Evolutionary conservation across 2,888 invertebrate species (phyloP).

Genomic region (Rhingia rostrata): DNA sequence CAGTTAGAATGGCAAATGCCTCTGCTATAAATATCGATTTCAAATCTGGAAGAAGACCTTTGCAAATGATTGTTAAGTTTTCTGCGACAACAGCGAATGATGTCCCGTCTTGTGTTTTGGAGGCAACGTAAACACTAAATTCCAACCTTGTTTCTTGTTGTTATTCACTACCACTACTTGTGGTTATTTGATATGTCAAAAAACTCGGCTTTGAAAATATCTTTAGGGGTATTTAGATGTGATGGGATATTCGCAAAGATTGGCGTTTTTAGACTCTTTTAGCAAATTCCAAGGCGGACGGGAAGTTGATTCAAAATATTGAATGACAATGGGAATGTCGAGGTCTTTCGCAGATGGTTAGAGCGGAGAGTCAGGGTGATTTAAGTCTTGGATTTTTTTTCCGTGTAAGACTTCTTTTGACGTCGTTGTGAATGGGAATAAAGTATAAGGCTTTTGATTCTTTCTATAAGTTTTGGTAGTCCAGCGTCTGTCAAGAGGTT

Average conservation of each 20-base stretch:
- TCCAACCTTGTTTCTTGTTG: too few species aligned
- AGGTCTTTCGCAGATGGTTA: not conserved
- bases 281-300: too few species aligned
- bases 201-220: conserved; percentile 17
- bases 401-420: too few species aligned
- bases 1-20: conserved; percentile 49
- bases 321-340: conserved; percentile 7
- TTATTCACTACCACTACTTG: not conserved
- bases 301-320: not conserved
- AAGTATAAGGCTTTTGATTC: not conserved
- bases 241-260: too few species aligned
- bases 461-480: not conserved
- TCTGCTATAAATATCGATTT: conserved; percentile 56
- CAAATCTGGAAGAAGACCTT: conserved; percentile 29
- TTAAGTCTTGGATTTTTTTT: too few species aligned
- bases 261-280: too few species aligned
- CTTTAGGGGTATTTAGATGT: conserved; percentile 11
- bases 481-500: not conserved
- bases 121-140: conserved; percentile 39
- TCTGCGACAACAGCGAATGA: conserved; percentile 50
- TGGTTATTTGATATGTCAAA: not conserved
- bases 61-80: conserved; percentile 10
- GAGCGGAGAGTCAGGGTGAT: not conserved
- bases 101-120: conserved; percentile 35
- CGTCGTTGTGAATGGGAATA: not conserved